Conservation (phyloP, 2,888 invertebrate genomes). For the Agrotis puta region DNA sequence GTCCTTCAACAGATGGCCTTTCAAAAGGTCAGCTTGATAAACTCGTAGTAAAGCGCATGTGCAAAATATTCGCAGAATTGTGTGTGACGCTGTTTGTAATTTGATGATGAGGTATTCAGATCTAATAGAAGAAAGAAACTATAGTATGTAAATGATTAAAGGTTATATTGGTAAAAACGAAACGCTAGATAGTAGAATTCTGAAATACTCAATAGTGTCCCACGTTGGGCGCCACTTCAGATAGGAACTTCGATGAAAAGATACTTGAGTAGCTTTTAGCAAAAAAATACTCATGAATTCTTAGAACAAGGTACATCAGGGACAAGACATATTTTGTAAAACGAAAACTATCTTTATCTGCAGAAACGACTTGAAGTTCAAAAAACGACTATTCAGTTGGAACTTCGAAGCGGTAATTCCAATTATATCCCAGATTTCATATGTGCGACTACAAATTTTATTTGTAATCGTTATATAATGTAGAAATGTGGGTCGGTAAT, state of each 20-base stretch:
- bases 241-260: neutral
- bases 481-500: too few species aligned
- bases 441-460: too few species aligned
- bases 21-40: constrained; percentile 6
- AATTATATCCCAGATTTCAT: too few species aligned
- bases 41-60: constrained; percentile 31
- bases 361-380: too few species aligned
- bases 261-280: neutral
- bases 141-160: neutral
- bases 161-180: neutral
- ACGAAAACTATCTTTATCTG: too few species aligned
- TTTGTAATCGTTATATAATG: too few species aligned
- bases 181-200: neutral
- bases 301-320: too few species aligned
- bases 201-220: neutral
- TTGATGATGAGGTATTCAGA: neutral
- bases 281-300: too few species aligned
- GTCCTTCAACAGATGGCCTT: neutral
- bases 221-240: constrained; percentile 22
- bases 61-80: constrained; percentile 13
- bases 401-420: too few species aligned
- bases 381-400: too few species aligned
- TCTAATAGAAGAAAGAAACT: neutral
- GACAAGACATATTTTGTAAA: too few species aligned
- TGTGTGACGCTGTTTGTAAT: neutral